Percentiles rank a stretch among this genome's conserved stretches.
These are phyloP conservation scores for Synergus itoensis DNA, from an alignment of 2,888 invertebrate genomes.

Conservation along the genomic window DNA sequence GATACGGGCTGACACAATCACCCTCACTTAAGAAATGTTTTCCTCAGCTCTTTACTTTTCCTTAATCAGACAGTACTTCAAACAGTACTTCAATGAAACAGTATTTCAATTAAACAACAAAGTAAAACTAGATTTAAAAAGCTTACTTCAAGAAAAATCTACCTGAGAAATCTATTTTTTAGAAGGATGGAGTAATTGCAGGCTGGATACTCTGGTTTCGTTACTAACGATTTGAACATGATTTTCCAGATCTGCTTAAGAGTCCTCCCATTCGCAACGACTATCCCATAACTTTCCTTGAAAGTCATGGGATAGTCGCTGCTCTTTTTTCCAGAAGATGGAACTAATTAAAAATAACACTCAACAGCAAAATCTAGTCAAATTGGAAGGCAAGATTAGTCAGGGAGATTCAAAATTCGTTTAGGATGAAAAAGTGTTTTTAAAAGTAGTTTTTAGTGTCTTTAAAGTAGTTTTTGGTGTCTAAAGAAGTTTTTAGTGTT, in stretches of 20 bases:
- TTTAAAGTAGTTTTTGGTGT: too few relatives aligned
- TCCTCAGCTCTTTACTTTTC: neutral
- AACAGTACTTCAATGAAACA: too few relatives aligned
- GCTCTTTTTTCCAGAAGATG: constrained; percentile 12
- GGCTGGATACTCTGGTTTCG: constrained; percentile 11
- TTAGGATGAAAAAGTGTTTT: neutral
- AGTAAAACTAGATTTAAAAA: neutral
- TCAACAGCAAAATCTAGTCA: neutral
- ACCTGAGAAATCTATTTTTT: neutral
- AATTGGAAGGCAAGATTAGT: neutral
- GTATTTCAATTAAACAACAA: neutral
- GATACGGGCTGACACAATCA: constrained; percentile 29
- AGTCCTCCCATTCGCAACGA: constrained; percentile 46
- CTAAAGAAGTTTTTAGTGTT: too few relatives aligned
- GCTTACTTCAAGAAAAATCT: neutral
- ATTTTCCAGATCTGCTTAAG: neutral
- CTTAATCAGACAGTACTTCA: neutral
- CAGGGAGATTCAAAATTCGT: neutral
- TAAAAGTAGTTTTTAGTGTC: neutral
- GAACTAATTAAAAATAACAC: neutral
- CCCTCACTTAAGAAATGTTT: constrained; percentile 18
- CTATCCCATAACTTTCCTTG: constrained; percentile 60
- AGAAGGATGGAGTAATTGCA: neutral
- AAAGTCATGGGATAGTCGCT: constrained; percentile 61
- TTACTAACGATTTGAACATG: neutral